phyloP scores from a whole-genome alignment of 2,113 vertebrate species.

The Phalacrocorax pelagicus region DNA sequence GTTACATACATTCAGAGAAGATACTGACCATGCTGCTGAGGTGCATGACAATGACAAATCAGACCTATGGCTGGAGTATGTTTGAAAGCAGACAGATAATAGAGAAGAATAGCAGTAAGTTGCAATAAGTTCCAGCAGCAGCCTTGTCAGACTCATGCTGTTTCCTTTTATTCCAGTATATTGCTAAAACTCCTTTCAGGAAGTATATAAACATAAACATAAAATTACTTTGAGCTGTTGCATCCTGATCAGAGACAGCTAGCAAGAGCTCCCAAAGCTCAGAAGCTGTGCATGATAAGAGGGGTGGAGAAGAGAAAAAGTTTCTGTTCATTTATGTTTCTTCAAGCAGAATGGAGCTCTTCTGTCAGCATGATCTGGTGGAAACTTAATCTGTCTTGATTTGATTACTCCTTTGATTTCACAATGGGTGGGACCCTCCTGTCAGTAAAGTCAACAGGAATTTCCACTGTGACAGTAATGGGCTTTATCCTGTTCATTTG shows the following conservation, averaged over 20 bases:
- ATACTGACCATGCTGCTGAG: background rate
- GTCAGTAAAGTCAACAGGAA: background rate
- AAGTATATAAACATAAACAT: background rate
- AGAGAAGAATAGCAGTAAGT: background rate
- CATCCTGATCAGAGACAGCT: background rate
- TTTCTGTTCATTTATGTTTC: background rate
- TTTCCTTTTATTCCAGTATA: background rate
- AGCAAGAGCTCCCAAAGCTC: background rate
- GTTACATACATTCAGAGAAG: background rate
- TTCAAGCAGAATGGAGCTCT: background rate
- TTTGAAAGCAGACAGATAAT: background rate
- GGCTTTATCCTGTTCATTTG: background rate
- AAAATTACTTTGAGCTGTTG: background rate
- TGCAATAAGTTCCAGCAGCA: background rate
- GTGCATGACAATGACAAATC: background rate
- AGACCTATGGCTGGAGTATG: background rate
- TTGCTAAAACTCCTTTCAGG: background rate
- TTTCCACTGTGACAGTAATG: background rate
- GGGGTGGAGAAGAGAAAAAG: background rate
- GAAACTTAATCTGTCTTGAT: background rate
- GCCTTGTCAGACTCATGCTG: background rate
- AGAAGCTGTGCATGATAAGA: background rate
- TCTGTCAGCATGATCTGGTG: background rate
- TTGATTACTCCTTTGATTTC: conserved; percentile 1
- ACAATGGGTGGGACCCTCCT: background rate